Evolutionary conservation across 1,140 invertebrate genomes (phyloP).

Genomic region (Globodera rostochiensis): DNA sequence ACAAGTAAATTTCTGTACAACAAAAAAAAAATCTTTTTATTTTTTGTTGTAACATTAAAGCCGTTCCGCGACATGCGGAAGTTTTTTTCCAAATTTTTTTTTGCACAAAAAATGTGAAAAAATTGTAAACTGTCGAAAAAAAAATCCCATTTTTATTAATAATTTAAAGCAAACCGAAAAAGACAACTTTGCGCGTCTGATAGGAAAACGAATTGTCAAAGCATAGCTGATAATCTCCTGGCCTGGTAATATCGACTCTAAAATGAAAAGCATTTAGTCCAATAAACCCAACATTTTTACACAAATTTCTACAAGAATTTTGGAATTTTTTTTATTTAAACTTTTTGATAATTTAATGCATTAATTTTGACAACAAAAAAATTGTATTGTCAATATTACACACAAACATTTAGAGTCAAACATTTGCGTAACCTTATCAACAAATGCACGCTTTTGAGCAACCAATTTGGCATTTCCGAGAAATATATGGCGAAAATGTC

Average conservation of each 20-base stretch:
- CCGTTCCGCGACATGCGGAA: no score
- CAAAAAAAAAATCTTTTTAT: not conserved
- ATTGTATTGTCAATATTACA: not conserved
- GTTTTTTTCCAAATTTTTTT: not conserved
- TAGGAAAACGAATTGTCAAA: conserved; percentile 69
- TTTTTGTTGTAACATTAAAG: no score
- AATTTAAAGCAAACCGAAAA: conserved; percentile 64
- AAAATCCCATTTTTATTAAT: not conserved
- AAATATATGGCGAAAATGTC: not conserved
- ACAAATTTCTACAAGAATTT: not conserved
- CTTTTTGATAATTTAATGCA: no score
- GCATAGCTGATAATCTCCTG: conserved; percentile 68
- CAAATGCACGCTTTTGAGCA: not conserved
- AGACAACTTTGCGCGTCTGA: conserved; percentile 67
- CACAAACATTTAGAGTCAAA: not conserved
- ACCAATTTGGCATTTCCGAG: not conserved
- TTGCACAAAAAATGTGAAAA: not conserved
- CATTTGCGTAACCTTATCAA: not conserved
- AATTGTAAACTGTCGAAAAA: not conserved
- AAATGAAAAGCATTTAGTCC: not conserved
- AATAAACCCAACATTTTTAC: no score
- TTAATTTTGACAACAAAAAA: not conserved
- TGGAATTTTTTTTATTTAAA: no score
- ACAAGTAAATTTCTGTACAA: conserved; percentile 53
- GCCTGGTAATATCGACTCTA: conserved; percentile 43